phyloP scores from a whole-genome alignment of 2,113 vertebrate genomes.

The Chloroceryle aenea region DNA sequence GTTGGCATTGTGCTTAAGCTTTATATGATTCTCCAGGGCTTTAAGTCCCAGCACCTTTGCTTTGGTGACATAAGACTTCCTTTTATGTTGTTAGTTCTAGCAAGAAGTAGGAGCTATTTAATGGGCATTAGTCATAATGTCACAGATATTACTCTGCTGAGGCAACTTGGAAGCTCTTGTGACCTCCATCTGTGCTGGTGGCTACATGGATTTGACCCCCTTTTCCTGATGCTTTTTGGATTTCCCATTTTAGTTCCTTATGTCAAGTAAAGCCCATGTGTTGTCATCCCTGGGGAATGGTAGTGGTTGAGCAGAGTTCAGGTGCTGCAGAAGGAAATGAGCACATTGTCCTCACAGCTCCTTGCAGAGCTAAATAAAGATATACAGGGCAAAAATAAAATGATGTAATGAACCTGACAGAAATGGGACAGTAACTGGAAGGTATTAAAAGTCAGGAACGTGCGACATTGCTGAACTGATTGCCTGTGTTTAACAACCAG shows the following conservation, averaged over 20 bases:
- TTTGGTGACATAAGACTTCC: not conserved
- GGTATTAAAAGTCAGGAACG: not conserved
- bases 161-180: not conserved
- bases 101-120: not conserved
- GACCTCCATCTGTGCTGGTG: not conserved
- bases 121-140: not conserved
- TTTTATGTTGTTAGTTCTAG: not conserved
- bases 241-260: not conserved
- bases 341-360: not conserved
- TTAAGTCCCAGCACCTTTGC: not conserved
- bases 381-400: not conserved
- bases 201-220: not conserved
- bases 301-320: not conserved
- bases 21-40: not conserved
- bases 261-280: not conserved
- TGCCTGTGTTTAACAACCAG: not conserved
- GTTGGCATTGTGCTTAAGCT: not conserved
- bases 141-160: not conserved
- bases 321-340: not conserved
- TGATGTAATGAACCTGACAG: conserved; percentile 21
- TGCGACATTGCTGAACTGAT: not conserved
- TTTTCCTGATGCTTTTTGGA: not conserved
- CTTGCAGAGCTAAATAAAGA: not conserved
- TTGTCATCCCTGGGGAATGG: not conserved
- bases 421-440: not conserved